Evolutionary conservation across 2,113 vertebrate genomes (phyloP), one percentile per base, ranked within the genome.

Genomic region (Heteronetta atricapilla): DNA sequence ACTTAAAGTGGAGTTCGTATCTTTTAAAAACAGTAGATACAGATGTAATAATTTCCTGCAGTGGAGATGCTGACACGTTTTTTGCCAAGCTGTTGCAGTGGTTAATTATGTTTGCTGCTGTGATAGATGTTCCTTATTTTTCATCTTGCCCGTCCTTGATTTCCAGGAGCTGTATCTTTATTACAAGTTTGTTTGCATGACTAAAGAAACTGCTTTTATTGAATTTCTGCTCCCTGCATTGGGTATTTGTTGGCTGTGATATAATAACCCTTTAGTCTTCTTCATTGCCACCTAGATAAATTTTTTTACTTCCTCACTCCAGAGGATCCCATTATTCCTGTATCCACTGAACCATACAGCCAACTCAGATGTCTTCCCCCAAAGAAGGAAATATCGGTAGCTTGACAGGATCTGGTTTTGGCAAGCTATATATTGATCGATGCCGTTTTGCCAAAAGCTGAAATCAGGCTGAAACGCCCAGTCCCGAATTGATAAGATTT

Each of bases 391-490:
- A 77, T 55, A 42, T 0, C 29, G 78, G 31, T 50, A 33, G n/a
- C 23, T 33, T 85, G 63, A 23, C 68, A 80, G 59, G 19, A 10
- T 77, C 62, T 55, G 67, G 15, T 44, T 93, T 82, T 83, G 62
- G 68, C 50, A 78, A 82, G 42, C 17, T 34, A 16, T 4, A 0
- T 12, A 42, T 7, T 72, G 38, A 28, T 28, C 29, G 62, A 18
- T 64, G 36, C 62, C 48, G 7, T 55, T 89, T 15, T 0, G 1
- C 69, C 60, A 11, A 34, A 34, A 82, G 89, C 81, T 75, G 64
- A 36, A 20, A 11, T 21, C 0, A 0, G 60, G 0, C 0, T n/a
- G 74, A 5, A 3, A 73, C 76, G 73, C 53, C 44, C 4, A 67
- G 77, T 48, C 53, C 5, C 53, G 16, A n/a, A 22, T 21, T 64